Evolutionary conservation across 1,140 invertebrate species (phyloP).

Genomic region (Aphaenogaster ashmeadi): DNA sequence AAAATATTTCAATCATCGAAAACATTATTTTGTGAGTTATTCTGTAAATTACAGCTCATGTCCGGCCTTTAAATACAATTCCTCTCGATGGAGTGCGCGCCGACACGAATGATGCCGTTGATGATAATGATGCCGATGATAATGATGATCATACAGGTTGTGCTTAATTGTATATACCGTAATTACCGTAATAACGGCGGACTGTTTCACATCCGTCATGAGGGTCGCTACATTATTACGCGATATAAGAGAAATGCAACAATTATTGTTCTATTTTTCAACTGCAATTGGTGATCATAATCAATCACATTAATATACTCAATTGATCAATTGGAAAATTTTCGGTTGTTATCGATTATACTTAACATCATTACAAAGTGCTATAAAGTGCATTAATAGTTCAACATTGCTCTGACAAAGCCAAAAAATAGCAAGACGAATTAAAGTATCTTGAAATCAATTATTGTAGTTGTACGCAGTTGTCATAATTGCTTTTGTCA

Average conservation of each 20-base stretch:
- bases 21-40: slow-evolving; percentile 72
- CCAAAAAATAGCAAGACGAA: neutral
- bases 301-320: slow-evolving; percentile 18
- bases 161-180: slow-evolving; percentile 58
- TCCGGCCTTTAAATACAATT: slow-evolving; percentile 64
- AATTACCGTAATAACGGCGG: slow-evolving; percentile 72
- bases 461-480: neutral
- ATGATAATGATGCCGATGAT: slow-evolving; percentile 63
- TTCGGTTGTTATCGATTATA: neutral
- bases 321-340: neutral
- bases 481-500: neutral
- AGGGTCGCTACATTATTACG: slow-evolving; percentile 30
- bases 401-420: neutral
- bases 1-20: slow-evolving; percentile 71
- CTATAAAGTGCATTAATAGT: neutral
- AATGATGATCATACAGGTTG: slow-evolving; percentile 65
- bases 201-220: slow-evolving; percentile 35
- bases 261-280: neutral
- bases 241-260: neutral
- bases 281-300: neutral
- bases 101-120: slow-evolving; percentile 19
- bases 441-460: neutral
- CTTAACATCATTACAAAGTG: neutral
- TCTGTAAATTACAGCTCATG: slow-evolving; percentile 70
- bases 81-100: slow-evolving; percentile 14